These are phyloP conservation scores for Pao palembangensis DNA, from an alignment of 2,113 vertebrate species.

Conservation along the genomic window DNA sequence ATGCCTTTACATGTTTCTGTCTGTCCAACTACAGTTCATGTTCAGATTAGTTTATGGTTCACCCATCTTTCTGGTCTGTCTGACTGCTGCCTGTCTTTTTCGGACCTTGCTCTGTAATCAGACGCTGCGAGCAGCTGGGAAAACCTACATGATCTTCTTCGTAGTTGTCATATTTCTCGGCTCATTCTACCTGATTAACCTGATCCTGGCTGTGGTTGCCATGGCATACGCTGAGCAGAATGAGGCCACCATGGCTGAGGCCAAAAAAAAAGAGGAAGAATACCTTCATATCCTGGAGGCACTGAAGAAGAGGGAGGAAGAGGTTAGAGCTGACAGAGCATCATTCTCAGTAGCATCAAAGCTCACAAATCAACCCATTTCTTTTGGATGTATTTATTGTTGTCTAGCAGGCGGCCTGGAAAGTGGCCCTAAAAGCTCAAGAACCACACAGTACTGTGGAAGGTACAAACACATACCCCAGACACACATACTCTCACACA, in stretches of 20 bases:
- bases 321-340: constrained; percentile 59
- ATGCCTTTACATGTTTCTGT: too few relatives aligned
- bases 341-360: neutral
- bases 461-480: constrained; percentile 10
- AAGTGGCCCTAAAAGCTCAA: neutral
- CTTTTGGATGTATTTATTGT: constrained; percentile 1
- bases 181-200: constrained; percentile 95
- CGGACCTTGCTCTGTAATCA: constrained; percentile 43
- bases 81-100: neutral
- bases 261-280: constrained; percentile 87
- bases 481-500: neutral
- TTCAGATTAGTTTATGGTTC: neutral
- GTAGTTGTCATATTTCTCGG: constrained; percentile 92
- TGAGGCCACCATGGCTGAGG: constrained; percentile 81
- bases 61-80: neutral
- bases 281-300: constrained; percentile 85
- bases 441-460: constrained; percentile 18
- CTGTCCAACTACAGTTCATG: too few relatives aligned
- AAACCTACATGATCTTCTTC: constrained; percentile 96
- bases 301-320: constrained; percentile 81
- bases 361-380: neutral
- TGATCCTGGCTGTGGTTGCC: constrained; percentile 94
- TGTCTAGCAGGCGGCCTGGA: constrained; percentile 22
- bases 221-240: constrained; percentile 95
- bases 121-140: constrained; percentile 90